These are phyloP conservation scores for Microctonus brassicae DNA, from an alignment of 2,888 invertebrate genomes.

Conservation along the genomic window DNA sequence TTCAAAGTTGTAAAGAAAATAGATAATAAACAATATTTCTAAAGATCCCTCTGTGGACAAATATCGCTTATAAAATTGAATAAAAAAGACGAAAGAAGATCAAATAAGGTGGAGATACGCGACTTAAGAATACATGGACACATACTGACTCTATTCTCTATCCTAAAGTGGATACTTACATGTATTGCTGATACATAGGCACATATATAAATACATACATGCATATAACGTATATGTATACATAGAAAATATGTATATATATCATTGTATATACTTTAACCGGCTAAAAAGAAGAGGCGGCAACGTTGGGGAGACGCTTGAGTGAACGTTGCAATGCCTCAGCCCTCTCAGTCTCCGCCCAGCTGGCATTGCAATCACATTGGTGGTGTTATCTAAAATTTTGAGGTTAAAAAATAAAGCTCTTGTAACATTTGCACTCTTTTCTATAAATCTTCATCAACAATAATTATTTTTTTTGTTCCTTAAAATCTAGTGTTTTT, in stretches of 20 bases:
- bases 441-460: background rate
- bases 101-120: no score
- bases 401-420: no score
- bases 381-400: background rate
- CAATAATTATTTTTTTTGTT: background rate
- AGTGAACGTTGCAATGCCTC: conserved; percentile 60
- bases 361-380: conserved; percentile 47
- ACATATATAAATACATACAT: no score
- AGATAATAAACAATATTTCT: no score
- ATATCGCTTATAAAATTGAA: no score
- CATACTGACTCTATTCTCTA: no score
- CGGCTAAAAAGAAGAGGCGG: background rate
- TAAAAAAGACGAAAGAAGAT: no score
- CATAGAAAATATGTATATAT: background rate
- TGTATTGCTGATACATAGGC: no score
- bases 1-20: no score
- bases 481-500: background rate
- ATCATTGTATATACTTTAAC: background rate
- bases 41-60: no score
- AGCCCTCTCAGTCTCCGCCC: conserved; percentile 66
- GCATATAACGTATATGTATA: background rate
- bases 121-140: no score
- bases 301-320: conserved; percentile 54
- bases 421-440: background rate
- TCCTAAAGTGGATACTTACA: no score